Conservation (phyloP, 2,797 vertebrate species). For the Meda fulgida region DNA sequence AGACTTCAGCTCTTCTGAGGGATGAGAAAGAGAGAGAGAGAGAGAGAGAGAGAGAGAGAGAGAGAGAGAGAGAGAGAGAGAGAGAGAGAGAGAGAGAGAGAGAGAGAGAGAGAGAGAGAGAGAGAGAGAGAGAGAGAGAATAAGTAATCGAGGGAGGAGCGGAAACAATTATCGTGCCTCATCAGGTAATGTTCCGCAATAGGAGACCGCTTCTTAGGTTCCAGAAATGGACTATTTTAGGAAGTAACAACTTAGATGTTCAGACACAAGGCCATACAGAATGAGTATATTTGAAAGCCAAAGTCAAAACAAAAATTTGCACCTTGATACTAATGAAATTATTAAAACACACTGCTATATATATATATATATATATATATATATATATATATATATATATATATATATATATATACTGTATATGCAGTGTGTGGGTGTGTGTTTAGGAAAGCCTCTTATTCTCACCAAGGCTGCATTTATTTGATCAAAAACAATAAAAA, state of each 20-base stretch:
- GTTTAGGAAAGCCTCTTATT: too few relatives aligned
- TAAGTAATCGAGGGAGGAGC: slow-evolving; percentile 1
- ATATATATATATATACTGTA: too few relatives aligned
- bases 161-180: slow-evolving; percentile 37
- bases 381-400: too few relatives aligned
- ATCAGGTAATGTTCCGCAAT: slow-evolving; percentile 45
- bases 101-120: slow-evolving; percentile 9
- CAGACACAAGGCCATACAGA: slow-evolving; percentile 1
- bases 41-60: neutral
- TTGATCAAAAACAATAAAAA: neutral
- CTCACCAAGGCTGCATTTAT: neutral
- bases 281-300: neutral
- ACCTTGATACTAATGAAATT: neutral
- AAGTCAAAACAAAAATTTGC: neutral
- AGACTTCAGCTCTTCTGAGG: slow-evolving; percentile 34
- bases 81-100: neutral
- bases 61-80: slow-evolving; percentile 17
- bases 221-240: slow-evolving; percentile 43
- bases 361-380: too few relatives aligned
- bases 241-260: slow-evolving; percentile 12
- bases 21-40: slow-evolving; percentile 5
- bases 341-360: neutral
- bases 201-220: slow-evolving; percentile 38
- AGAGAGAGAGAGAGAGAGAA: slow-evolving; percentile 25
- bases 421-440: neutral